phyloP scores from a whole-genome alignment of 2,888 invertebrate species.

The Sericinus montela region DNA sequence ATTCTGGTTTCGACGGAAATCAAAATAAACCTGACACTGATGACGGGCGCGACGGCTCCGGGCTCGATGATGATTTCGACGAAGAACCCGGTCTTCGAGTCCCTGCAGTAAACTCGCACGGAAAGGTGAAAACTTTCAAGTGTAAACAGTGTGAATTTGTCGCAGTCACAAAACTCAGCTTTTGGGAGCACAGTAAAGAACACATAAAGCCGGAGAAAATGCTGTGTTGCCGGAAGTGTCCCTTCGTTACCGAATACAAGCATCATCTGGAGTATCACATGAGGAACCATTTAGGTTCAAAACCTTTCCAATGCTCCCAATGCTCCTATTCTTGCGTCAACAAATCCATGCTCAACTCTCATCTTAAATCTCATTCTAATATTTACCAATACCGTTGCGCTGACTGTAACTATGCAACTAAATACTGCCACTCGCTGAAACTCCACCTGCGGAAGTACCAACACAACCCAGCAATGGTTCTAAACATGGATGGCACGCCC shows the following conservation, averaged over 20 bases:
- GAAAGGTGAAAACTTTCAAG: constrained; percentile 92
- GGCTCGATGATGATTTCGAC: constrained; percentile 68
- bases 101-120: constrained; percentile 86
- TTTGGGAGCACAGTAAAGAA: constrained; percentile 93
- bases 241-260: constrained; percentile 99
- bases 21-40: constrained; percentile 52
- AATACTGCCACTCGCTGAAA: constrained; percentile 98
- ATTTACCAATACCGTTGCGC: constrained; percentile 95
- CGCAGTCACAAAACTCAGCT: constrained; percentile 92
- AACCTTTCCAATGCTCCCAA: constrained; percentile 95
- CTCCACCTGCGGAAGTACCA: constrained; percentile 94
- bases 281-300: constrained; percentile 95
- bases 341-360: constrained; percentile 99
- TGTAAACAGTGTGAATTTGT: constrained; percentile 95
- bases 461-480: constrained; percentile 94
- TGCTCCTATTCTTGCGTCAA: constrained; percentile 97
- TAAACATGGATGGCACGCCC: constrained; percentile 93
- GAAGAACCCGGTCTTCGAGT: constrained; percentile 80
- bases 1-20: constrained; percentile 66
- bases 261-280: constrained; percentile 99
- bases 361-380: constrained; percentile 96
- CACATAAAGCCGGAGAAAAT: constrained; percentile 97
- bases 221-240: constrained; percentile 93
- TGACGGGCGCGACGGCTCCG: constrained; percentile 71
- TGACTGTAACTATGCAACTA: constrained; percentile 97